Base-by-base conservation (phyloP, 2,888 invertebrate species). In the Pomacea canaliculata region DNA sequence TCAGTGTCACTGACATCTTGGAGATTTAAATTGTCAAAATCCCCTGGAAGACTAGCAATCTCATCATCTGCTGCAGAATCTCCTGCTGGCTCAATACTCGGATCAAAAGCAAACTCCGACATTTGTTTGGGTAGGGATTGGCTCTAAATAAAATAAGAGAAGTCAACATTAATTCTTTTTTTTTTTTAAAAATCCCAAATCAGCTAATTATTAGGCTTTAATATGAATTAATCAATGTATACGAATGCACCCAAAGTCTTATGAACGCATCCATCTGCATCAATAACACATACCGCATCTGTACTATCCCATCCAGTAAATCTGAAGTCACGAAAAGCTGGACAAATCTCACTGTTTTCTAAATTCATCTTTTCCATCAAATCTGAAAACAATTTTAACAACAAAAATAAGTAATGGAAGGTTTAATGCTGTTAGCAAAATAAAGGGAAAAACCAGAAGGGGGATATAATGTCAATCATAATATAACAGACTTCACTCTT, bases 271-370 rank as follows among this genome's bases (percentile, higher is more conserved):
- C 12, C 46, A 46, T 10, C 23, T 8, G 7, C 48, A 46, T 68
- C 27, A 51, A 68, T 68, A 46, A 68, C 9, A 71, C 67, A 62
- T 27, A 71, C 71, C 71, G 46, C 18, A 49, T 70, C 73, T 75
- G 75, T 76, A 9, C 70, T 74, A 70, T 89, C 93, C 94, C 94
- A 94, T 78, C 92, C 92, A 74, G 90, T 92, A 73, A 94, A 93
- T 51, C 93, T 92, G 86, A 94, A 94, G 0, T 93, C 92, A 12
- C 92, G 90, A 84, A 94, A 93, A 0, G 93, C 92, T 72, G 93
- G 92, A 86, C 94, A 94, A 56, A 94, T 92, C 62, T 85, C 78
- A 63, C 83, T 79, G 48, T 80, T 78, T 19, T 82, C 81, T 16
- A 85, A 70, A 49, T 78, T 80, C 51, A 80, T 71, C 19, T 81